Base-by-base conservation (phyloP, 2,113 vertebrate species). In the Cyanistes caeruleus region DNA sequence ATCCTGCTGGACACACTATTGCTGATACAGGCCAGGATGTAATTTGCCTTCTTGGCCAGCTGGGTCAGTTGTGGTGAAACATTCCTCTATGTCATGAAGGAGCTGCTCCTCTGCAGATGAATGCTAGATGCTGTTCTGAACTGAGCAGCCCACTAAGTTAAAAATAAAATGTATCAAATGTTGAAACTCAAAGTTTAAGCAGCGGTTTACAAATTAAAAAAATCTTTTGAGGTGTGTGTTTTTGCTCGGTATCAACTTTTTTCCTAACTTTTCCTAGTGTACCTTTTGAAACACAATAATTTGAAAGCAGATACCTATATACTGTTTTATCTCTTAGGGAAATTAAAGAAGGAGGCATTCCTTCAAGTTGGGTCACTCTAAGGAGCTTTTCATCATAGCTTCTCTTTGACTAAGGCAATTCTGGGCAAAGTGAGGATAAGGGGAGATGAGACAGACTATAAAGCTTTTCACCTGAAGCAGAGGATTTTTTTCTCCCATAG, bases 391-490 rank as follows among this genome's bases (percentile, higher is more conserved):
- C 30, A 64, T 85, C 37, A 51, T 31, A 72, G 25, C 28, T 91
- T 72, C 41, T 82, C 13, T 62, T 37, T 91, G 62, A 60, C 37
- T 73, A n/a, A 35, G 67, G 55, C 51, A 77, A 23, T 87, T 84
- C 70, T 77, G 46, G 58, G 89, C 44, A 87, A 58, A 65, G n/a
- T 51, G 77, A 89, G 87, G 62, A 68, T 95, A 88, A 91, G 60
- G 30, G 24, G 28, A 81, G 35, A 89, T 89, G 78, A 90, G 87
- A 90, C 22, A 79, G 31, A 60, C 81, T 91, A 39, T 56, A 91
- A 95, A 89, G 84, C 39, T 87, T 95, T 95, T 84, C 44, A 95
- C 84, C 80, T 89, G 65, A 64, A 89, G 87, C 65, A 84, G 73
- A 67, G 44, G 56, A 75, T 72, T 87, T 78, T 82, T 95, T 96